A percentile compares a stretch with the other conserved stretches of the same genome.
Conservation (phyloP, 2,113 vertebrate genomes). For the Onychorhynchus coronatus region DNA sequence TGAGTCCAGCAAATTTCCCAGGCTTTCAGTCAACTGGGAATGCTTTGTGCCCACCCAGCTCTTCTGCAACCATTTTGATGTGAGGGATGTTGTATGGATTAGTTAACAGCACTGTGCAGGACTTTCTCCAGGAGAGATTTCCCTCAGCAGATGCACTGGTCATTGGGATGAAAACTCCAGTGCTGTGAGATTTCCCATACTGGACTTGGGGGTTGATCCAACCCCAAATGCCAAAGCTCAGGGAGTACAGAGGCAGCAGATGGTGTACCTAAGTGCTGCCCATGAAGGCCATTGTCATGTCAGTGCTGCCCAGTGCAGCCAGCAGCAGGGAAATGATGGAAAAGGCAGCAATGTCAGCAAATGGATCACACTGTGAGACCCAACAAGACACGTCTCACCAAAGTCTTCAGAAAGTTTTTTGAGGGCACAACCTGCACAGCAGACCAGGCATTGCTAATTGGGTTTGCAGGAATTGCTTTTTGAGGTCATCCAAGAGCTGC, state of each 20-base stretch:
- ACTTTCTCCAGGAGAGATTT: background rate
- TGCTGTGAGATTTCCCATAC: background rate
- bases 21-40: background rate
- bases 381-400: accelerated
- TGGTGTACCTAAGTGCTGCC: accelerated
- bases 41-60: background rate
- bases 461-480: background rate
- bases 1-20: background rate
- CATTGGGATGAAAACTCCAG: background rate
- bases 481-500: background rate
- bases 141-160: background rate
- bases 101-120: background rate
- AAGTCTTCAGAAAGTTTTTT: background rate
- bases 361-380: accelerated
- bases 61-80: background rate
- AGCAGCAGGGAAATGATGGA: background rate
- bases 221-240: background rate
- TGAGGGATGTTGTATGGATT: background rate
- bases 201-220: background rate
- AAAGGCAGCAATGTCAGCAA: background rate
- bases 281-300: background rate
- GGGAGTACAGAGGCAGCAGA: background rate
- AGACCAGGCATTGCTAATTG: accelerated
- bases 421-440: background rate
- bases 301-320: background rate